Evolutionary conservation across 2,113 vertebrate species (phyloP).

Genomic region (Siniperca chuatsi): DNA sequence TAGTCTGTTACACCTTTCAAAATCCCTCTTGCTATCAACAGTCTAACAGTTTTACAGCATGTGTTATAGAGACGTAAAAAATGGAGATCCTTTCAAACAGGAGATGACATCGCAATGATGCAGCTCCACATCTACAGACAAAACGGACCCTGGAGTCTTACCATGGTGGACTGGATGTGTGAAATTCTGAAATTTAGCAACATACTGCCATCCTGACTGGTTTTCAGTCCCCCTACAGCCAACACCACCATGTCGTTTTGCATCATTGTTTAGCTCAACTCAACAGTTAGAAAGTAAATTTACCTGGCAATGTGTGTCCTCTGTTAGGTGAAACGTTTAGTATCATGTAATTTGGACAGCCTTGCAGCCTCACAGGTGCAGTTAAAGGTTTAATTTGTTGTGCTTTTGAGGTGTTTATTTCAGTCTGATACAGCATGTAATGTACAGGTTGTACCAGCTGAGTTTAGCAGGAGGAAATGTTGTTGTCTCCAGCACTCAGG

Average conservation of each 20-base stretch:
- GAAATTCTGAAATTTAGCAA: neutral
- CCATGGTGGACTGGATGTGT: neutral
- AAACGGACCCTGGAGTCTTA: neutral
- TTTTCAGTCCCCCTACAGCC: neutral
- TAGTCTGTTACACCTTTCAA: neutral
- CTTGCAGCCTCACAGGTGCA: neutral
- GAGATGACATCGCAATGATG: neutral
- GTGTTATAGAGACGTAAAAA: too few species aligned
- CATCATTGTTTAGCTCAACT: neutral
- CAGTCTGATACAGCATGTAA: conserved; percentile 1
- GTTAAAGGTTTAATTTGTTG: conserved; percentile 9
- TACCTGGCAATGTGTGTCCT: neutral
- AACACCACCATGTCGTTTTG: neutral
- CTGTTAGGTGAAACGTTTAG: neutral
- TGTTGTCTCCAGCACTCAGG: neutral
- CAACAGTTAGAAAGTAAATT: neutral
- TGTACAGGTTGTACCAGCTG: conserved; percentile 46
- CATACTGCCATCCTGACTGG: neutral
- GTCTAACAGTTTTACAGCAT: too few species aligned
- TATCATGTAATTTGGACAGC: neutral
- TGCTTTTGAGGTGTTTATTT: conserved; percentile 17
- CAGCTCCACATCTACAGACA: neutral
- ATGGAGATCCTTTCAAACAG: too few species aligned
- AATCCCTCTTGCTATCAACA: neutral
- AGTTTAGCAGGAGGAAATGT: conserved; percentile 38